Base-by-base conservation (phyloP, 2,888 invertebrate species). In the Mesorhabditis sp. region DNA sequence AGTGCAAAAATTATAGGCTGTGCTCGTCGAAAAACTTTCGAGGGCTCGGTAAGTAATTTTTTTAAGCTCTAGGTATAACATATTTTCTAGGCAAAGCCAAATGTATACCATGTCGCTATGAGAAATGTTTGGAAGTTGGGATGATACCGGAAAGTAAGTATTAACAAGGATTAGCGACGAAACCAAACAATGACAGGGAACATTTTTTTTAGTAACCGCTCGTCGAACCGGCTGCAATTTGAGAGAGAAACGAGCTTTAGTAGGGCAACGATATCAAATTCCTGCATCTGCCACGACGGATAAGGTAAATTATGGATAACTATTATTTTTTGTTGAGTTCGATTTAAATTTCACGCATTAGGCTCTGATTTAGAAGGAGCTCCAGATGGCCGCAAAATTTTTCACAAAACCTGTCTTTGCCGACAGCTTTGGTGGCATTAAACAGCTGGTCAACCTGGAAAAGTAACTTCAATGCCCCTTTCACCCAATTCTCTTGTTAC, bases 101-200 rank as follows among this genome's bases (percentile, higher is more conserved):
- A 50, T 50, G 58, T n/a, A 50, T n/a, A 13, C 58, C 58, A 13
- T 50, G 58, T 50, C 58, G 58, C 58, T 50, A 50, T n/a, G 58
- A 50, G 58, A 50, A 50, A 50, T 50, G 58, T n/a, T 13, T 50
- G 10, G 58, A 50, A n/a, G 58, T 50, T 2, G 58, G 58, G 58
- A 50, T 50, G 58, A 50, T 50, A 50, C 58, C 58, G 58, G 58
- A 50, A 50, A 50, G 58, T 50, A n/a, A 50, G 58, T 50, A 13
- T 10, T 50, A 28, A 28, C 28, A 28, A 28, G 58, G n/a, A n/a
- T 10, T 50, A n/a, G 1, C 10, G 58, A 50, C n/a, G 58, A 50
- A 13, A 50, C 58, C 58, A n/a, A n/a, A 50, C 7, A 50, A n/a
- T 50, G 58, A 50, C 10, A 13, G 7, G 58, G 7, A n/a, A 50